These are phyloP conservation scores for Monoplex corrugatus DNA, from an alignment of 2,888 invertebrate species.

Conservation along the genomic window DNA sequence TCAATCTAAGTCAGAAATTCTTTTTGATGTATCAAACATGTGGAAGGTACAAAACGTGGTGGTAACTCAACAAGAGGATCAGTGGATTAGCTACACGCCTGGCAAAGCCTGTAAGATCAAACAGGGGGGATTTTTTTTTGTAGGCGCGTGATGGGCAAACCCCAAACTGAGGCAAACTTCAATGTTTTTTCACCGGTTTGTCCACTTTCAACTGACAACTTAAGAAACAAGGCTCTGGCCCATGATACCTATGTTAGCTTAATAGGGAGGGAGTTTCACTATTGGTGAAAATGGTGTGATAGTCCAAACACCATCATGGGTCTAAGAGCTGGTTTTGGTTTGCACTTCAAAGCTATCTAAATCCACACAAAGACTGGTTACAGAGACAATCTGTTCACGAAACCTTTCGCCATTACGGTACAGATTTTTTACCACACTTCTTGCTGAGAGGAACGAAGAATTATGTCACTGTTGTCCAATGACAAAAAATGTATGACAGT, in stretches of 20 bases:
- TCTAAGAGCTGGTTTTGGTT: neutral
- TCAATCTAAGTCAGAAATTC: neutral
- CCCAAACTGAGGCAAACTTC: neutral
- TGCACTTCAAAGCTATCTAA: neutral
- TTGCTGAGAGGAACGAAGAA: no score
- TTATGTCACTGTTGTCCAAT: no score
- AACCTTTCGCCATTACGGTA: neutral
- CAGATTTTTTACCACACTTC: no score
- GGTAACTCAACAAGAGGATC: neutral
- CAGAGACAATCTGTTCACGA: neutral
- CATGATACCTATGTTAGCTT: conserved; percentile 30
- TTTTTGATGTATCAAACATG: neutral
- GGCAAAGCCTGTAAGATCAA: neutral
- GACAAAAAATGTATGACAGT: no score
- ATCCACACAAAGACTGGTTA: no score
- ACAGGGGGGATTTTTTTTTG: neutral
- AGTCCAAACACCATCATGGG: conserved; percentile 38
- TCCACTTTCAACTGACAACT: neutral
- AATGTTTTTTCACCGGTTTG: conserved; percentile 2
- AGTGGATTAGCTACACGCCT: neutral
- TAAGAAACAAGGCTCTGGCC: neutral
- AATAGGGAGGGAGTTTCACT: neutral
- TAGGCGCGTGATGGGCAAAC: neutral
- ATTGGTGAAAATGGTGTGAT: neutral
- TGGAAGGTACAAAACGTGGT: neutral